A percentile compares a stretch with the other conserved stretches of the same genome.
These are phyloP conservation scores for Rhynchonycteris naso DNA, from an alignment of 2,797 vertebrate species.

Conservation along the genomic window DNA sequence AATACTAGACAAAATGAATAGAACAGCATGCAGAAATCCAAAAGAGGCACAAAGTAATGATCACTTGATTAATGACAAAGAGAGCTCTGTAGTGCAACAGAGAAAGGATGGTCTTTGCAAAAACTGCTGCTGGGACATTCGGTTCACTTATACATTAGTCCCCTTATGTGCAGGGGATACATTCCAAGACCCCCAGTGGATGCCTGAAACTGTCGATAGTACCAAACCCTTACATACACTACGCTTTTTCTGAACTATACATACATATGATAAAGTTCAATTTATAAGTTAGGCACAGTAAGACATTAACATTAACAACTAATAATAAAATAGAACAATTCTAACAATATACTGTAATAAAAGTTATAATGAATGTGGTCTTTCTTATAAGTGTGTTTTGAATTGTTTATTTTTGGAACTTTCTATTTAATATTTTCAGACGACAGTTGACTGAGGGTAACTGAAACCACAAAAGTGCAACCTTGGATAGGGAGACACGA, in stretches of 20 bases:
- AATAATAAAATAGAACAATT: neutral
- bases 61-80: neutral
- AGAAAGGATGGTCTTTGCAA: neutral
- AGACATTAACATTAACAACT: neutral
- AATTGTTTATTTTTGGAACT: neutral
- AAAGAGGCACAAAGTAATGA: neutral
- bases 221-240: neutral
- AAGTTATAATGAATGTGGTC: neutral
- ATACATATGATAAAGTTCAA: neutral
- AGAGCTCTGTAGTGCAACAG: neutral
- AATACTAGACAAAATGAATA: neutral
- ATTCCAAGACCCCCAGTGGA: neutral
- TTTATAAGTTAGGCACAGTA: neutral
- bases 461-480: neutral
- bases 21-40: neutral
- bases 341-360: neutral
- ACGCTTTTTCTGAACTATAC: neutral
- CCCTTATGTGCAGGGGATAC: neutral
- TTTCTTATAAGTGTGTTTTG: neutral
- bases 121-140: neutral
- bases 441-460: neutral
- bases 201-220: neutral
- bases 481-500: neutral
- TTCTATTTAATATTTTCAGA: neutral
- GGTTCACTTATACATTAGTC: neutral